A percentile compares a stretch with the other conserved stretches of the same genome.
phyloP scores from a whole-genome alignment of 2,113 vertebrate species.

The Pteruthius melanotis region DNA sequence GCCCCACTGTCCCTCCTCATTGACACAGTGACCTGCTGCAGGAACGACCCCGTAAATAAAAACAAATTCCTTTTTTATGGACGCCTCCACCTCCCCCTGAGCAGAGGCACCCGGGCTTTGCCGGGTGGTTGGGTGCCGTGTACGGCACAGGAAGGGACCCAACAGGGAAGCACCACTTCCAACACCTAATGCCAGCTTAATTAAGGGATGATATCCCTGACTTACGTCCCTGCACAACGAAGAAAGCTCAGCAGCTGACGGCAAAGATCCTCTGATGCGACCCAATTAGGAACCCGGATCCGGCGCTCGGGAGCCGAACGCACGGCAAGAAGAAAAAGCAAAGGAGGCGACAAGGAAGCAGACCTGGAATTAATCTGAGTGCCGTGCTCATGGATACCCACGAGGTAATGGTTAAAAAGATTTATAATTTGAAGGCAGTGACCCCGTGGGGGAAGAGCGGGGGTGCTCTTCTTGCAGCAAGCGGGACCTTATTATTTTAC shows the following conservation, averaged over 20 bases:
- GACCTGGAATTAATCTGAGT: constrained; percentile 53
- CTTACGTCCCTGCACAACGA: background rate
- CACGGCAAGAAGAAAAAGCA: background rate
- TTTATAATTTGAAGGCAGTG: constrained; percentile 6
- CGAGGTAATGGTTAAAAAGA: constrained; percentile 28
- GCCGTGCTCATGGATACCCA: background rate
- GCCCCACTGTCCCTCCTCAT: fast-evolving
- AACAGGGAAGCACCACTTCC: background rate
- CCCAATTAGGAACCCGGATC: constrained; percentile 57
- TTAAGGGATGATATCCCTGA: background rate
- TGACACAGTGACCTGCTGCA: background rate
- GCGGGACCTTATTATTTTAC: constrained; percentile 53
- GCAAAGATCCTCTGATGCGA: constrained; percentile 54
- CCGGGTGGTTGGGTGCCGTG: fast-evolving
- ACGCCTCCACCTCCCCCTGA: background rate
- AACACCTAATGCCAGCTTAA: background rate
- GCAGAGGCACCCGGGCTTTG: background rate
- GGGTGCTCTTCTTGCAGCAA: constrained; percentile 27
- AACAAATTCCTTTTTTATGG: fast-evolving
- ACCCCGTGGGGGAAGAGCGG: constrained; percentile 16
- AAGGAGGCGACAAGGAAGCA: background rate
- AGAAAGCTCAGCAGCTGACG: constrained; percentile 14
- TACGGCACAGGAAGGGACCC: background rate
- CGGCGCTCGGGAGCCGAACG: background rate
- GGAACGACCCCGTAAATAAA: fast-evolving